Evolutionary conservation across 2,888 invertebrate genomes (phyloP), one percentile per base, ranked within the genome.

Genomic region (Pachliopta kotzebuea): DNA sequence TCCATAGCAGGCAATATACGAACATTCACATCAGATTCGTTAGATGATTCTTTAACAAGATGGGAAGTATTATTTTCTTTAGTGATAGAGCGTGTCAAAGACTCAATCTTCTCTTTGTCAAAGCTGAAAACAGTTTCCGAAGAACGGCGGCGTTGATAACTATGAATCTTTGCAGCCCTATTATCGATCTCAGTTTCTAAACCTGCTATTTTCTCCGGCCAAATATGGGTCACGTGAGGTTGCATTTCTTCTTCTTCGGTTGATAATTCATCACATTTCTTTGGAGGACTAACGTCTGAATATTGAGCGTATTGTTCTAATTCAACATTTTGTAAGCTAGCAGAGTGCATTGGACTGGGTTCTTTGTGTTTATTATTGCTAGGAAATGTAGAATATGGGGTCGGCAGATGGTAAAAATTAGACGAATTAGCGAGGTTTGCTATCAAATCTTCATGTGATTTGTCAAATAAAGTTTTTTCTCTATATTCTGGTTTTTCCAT

Each of bases 91-190:
- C 94, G 94, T 59, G 95, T 94, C 56, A 95, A 81, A 2, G 95
- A 95, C 76, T 95, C 95, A 66, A 95, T 95, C 75, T 94, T 94
- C 70, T 95, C 95, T 77, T 95, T 95, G 76, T 95, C 95, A 72
- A 95, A 95, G 80, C 95, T 95, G 74, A 95, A 95, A 8, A 95
- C 94, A 57, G 94, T 94, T 70, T 95, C 94, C n/a, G 95, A 95
- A 55, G 95, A 95, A 20, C 95, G 93, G 7, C 95, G 93, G 24
- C 94, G 83, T 76, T 93, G 94, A 73, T 92, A 94, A 50, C 84
- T 90, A 65, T 86, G 85, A 66, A 88, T 85, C 77, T 90, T 91
- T 24, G 88, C 83, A 42, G 86, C 80, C 69, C 92, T 82, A 71
- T 85, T 90, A 69, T 87, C 88, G 23, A 92, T 88, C 76, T 93